Evolutionary conservation across 2,797 vertebrate species (phyloP), one percentile per base, ranked within the genome.

Genomic region (Ispidina lecontei): DNA sequence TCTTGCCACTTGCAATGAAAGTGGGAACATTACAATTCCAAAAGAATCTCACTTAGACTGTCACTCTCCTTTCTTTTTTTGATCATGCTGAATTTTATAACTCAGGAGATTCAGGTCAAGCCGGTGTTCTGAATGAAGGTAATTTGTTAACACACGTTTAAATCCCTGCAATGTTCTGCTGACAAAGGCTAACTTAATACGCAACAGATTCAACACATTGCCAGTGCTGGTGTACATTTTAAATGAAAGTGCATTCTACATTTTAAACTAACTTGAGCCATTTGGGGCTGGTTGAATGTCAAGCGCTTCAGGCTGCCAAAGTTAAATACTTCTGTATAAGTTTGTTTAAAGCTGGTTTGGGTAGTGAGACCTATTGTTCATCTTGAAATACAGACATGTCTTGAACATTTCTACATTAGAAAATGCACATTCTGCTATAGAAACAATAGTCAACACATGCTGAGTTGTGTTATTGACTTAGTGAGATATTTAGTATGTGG

Each of bases 101-200:
- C 39, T 74, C 83, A 33, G 65, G 81, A 71, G 59, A 87, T 35
- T 87, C 26, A 51, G 74, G 64, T 91, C 39, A 87, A 83, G 52
- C 19, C 56, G 33, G 29, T 63, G 39, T 54, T 87, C 62, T 60
- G 78, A 75, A 86, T 51, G 67, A 87, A 91, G 21, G 75, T 69
- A 80, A 81, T 92, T 89, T 91, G 87, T 77, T 92, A 94, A 88
- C 64, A 90, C 15, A 62, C 5, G 0, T 77, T 90, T 81, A 91
- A 76, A 92, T 82, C 52, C 56, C 67, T 73, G 52, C 41, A 69
- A 92, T 46, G 54, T 74, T 89, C 84, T 75, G 51, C 72, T 95
- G 90, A 95, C 52, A 91, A 92, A 82, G 37, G 33, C 43, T 78
- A 64, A 77, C 43, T 88, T 94, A 84, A 82, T 46, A 60, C 6